A percentile compares a stretch with the other conserved stretches of the same genome.
These are phyloP conservation scores for Buceros bicornis DNA, from an alignment of 2,797 vertebrate genomes.

Conservation along the genomic window DNA sequence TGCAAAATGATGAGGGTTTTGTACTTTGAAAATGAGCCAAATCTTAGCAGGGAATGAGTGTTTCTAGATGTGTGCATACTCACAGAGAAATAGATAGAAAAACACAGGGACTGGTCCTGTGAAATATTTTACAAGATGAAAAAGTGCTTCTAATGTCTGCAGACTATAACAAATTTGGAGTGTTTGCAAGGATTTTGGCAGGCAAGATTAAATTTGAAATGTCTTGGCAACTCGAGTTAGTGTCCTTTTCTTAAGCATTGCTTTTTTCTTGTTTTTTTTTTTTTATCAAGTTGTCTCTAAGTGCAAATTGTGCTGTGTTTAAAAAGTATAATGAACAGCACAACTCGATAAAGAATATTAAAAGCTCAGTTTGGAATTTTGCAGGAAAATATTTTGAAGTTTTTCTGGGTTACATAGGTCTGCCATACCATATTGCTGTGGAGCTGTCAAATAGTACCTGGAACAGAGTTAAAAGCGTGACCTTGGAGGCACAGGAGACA, in stretches of 20 bases:
- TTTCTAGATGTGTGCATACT: background rate
- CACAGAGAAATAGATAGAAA: background rate
- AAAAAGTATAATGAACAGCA: background rate
- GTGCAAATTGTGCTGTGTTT: background rate
- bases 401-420: background rate
- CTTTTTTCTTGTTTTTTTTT: no score
- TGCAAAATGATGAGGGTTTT: background rate
- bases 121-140: background rate
- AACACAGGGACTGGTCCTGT: background rate
- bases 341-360: background rate
- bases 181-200: conserved; percentile 1
- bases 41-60: rapidly evolving
- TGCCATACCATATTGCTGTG: background rate
- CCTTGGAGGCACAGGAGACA: background rate
- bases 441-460: background rate
- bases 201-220: background rate
- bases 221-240: background rate
- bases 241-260: background rate
- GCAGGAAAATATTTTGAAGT: background rate
- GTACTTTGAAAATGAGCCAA: background rate
- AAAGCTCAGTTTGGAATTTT: background rate
- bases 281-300: background rate
- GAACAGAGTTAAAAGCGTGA: background rate
- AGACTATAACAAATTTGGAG: background rate
- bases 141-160: background rate